Evolutionary conservation across 1,140 invertebrate species (phyloP), one percentile per base, ranked within the genome.

Genomic region (Aphaenogaster floridana): DNA sequence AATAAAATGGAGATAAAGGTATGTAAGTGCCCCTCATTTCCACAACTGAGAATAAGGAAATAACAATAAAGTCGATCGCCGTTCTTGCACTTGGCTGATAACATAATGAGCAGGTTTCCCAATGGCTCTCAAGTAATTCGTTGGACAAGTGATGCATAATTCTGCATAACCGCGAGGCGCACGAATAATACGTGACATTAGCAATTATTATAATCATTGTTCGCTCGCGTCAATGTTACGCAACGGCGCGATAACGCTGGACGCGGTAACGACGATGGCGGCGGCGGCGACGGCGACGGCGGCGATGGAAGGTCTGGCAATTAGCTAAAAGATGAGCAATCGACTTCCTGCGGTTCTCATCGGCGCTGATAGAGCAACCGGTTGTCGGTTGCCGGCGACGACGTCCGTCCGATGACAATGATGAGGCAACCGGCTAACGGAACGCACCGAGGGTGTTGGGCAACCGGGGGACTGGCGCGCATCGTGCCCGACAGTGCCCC

Each of bases 281-380:
- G 4, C 8, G 17, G 5, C 17, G 0, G 21, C 28, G 42, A 45
- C 5, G 28, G 3, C 61, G 61, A 5, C 61, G 61, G 2, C 13
- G 42, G 9, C 66, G 42, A 28, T 15, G 54, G 52, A 52, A 74
- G 52, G 61, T 79, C 74, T 57, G 28, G 68, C 68, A 86, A 92
- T 91, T 92, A 90, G 79, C 17, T 77, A 72, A 85, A 87, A 78
- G 86, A 92, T 85, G 88, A 81, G 84, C 79, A 86, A 91, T 89
- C 90, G 86, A 88, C 81, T 91, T 91, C 90, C 89, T 76, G 59
- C 54, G 66, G 64, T 52, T 61, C 36, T 84, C 77, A 63, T 86
- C 83, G 76, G 50, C 54, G 54, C 69, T 57, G 86, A 86, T 83
- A 81, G 50, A 54, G 84, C 84, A 34, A 89, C 74, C 80, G 88